phyloP scores from a whole-genome alignment of 2,113 vertebrate genomes.

The Macquaria ambigua region DNA sequence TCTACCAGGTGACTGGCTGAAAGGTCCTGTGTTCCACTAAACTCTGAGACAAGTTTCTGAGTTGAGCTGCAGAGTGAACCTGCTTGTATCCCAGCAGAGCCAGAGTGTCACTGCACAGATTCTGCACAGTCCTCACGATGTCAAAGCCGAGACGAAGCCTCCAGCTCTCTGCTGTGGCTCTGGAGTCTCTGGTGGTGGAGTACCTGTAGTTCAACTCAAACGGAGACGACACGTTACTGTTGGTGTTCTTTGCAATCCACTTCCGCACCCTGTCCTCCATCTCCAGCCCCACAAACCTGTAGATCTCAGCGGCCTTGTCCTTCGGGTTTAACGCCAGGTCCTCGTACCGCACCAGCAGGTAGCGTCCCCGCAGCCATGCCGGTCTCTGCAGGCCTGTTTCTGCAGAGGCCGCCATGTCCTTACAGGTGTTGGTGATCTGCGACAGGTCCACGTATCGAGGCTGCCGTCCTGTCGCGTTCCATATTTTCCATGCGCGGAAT shows the following conservation, averaged over 20 bases:
- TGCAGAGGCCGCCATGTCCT: slow-evolving; percentile 83
- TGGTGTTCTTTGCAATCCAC: slow-evolving; percentile 87
- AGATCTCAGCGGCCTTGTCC: slow-evolving; percentile 82
- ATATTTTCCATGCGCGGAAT: slow-evolving; percentile 86
- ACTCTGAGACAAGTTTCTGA: slow-evolving; percentile 83
- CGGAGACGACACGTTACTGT: slow-evolving; percentile 64
- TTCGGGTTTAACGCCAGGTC: slow-evolving; percentile 84
- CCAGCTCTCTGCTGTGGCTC: slow-evolving; percentile 84
- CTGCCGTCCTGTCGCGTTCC: slow-evolving; percentile 85
- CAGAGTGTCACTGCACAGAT: slow-evolving; percentile 84
- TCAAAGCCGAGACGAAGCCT: slow-evolving; percentile 83
- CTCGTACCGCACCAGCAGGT: slow-evolving; percentile 87
- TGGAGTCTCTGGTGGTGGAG: slow-evolving; percentile 86
- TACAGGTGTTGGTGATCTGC: slow-evolving; percentile 84
- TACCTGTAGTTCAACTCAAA: slow-evolving; percentile 81
- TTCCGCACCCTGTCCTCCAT: slow-evolving; percentile 78
- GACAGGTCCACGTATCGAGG: slow-evolving; percentile 84
- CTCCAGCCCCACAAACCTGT: slow-evolving; percentile 83
- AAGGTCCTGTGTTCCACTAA: slow-evolving; percentile 80
- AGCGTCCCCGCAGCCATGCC: slow-evolving; percentile 84
- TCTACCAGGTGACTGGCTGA: slow-evolving; percentile 62
- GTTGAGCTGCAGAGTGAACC: slow-evolving; percentile 79
- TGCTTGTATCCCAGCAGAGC: slow-evolving; percentile 84
- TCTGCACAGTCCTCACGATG: slow-evolving; percentile 84
- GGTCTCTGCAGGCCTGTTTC: slow-evolving; percentile 79